phyloP scores from a whole-genome alignment of 2,888 invertebrate species.

The Pachymerium ferrugineum region DNA sequence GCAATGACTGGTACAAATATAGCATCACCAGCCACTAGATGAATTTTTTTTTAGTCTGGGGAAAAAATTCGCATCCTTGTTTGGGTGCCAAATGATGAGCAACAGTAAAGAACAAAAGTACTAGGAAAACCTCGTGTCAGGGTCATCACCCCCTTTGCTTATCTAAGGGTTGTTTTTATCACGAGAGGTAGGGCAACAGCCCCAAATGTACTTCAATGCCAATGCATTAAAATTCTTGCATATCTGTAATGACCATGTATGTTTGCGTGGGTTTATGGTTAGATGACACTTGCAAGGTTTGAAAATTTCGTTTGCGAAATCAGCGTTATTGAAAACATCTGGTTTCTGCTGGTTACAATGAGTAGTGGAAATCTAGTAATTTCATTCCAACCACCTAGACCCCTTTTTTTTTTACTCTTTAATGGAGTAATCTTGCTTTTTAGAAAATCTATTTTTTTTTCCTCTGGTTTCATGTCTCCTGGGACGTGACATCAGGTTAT shows the following conservation, averaged over 20 bases:
- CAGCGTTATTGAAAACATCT: no score
- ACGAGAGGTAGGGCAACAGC: conserved; percentile 10
- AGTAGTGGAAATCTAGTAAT: no score
- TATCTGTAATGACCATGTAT: not conserved
- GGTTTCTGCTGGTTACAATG: no score
- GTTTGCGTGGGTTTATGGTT: not conserved
- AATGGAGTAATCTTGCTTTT: no score
- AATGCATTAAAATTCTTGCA: conserved; percentile 4
- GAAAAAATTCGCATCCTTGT: conserved; percentile 6
- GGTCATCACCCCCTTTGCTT: not conserved
- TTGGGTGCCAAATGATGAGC: conserved; percentile 11
- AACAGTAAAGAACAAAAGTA: conserved; percentile 1
- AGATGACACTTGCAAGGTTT: not conserved
- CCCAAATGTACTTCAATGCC: not conserved
- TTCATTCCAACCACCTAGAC: no score
- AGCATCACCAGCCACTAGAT: conserved; percentile 3
- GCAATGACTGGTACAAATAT: conserved; percentile 20
- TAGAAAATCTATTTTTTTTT: no score
- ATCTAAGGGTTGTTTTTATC: not conserved
- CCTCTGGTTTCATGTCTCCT: no score
- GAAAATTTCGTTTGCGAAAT: not conserved
- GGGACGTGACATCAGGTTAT: no score
- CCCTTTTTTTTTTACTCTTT: no score
- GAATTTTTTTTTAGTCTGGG: not conserved
- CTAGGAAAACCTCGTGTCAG: conserved; percentile 12